These are phyloP conservation scores for Oryzias sinensis DNA, from an alignment of 2,797 vertebrate genomes.

Conservation along the genomic window DNA sequence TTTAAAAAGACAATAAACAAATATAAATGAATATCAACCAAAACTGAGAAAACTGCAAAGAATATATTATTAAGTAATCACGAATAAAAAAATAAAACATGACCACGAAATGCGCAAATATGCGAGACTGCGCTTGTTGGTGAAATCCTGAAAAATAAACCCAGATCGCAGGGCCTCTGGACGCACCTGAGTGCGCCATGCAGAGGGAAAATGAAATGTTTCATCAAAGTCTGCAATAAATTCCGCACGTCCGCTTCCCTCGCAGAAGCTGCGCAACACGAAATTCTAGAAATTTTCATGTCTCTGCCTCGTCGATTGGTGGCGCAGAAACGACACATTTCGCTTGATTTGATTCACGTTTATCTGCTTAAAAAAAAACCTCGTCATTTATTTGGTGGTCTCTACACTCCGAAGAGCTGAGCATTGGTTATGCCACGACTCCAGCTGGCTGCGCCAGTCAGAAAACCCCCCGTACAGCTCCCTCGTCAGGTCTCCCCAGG, in stretches of 20 bases:
- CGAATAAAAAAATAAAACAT: neutral
- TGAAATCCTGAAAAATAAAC: neutral
- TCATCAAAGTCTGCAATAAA: slow-evolving; percentile 22
- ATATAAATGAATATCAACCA: no score
- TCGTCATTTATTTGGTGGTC: slow-evolving; percentile 39
- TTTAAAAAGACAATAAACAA: no score
- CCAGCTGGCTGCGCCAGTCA: slow-evolving; percentile 46
- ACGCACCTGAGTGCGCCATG: slow-evolving; percentile 25
- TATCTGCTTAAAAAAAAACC: slow-evolving; percentile 17
- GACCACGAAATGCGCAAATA: neutral
- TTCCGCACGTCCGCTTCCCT: slow-evolving; percentile 17
- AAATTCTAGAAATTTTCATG: neutral
- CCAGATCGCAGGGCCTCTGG: neutral
- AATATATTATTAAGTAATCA: neutral
- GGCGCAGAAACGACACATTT: slow-evolving; percentile 23
- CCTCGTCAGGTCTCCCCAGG: slow-evolving; percentile 65
- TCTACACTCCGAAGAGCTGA: slow-evolving; percentile 46
- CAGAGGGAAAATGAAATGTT: slow-evolving; percentile 41
- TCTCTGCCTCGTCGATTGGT: slow-evolving; percentile 17
- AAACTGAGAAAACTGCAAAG: no score
- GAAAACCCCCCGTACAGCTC: slow-evolving; percentile 52
- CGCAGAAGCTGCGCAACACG: neutral
- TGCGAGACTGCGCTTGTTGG: no score
- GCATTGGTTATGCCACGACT: slow-evolving; percentile 24
- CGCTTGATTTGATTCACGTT: slow-evolving; percentile 1